Conservation (phyloP, 2,797 vertebrate species). For the Trichosurus vulpecula region DNA sequence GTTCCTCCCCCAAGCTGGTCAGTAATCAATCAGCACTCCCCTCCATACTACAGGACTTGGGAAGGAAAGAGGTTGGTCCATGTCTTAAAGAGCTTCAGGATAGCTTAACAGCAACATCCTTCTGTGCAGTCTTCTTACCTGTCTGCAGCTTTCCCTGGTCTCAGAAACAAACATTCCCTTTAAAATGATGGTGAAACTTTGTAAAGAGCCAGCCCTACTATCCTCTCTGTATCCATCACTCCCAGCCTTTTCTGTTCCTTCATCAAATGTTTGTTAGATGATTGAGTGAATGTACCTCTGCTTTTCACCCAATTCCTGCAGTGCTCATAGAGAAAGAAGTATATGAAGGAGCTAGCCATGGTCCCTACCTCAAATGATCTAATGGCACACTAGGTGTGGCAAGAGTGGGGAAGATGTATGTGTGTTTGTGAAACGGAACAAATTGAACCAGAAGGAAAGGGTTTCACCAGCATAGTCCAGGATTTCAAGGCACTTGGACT, state of each 20-base stretch:
- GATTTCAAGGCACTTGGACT: background rate
- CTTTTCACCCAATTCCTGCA: background rate
- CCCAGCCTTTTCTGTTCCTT: background rate
- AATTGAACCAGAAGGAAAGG: background rate
- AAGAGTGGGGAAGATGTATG: background rate
- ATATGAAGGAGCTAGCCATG: background rate
- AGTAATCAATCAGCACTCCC: background rate
- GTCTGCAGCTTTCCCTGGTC: background rate
- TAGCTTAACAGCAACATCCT: background rate
- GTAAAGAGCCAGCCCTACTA: background rate
- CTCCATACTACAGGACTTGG: background rate
- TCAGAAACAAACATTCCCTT: background rate
- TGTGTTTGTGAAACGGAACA: background rate
- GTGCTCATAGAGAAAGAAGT: background rate
- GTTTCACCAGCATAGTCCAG: background rate
- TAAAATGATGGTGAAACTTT: background rate
- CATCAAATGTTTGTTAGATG: background rate
- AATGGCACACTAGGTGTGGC: background rate
- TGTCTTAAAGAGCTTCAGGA: background rate
- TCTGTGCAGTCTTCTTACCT: background rate
- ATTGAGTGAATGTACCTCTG: background rate
- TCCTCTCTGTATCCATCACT: background rate
- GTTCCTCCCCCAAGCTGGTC: background rate
- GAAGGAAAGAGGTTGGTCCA: background rate
- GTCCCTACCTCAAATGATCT: background rate